These are phyloP conservation scores for Brachionus sp. DNA, from an alignment of 1,140 invertebrate genomes.

Conservation along the genomic window DNA sequence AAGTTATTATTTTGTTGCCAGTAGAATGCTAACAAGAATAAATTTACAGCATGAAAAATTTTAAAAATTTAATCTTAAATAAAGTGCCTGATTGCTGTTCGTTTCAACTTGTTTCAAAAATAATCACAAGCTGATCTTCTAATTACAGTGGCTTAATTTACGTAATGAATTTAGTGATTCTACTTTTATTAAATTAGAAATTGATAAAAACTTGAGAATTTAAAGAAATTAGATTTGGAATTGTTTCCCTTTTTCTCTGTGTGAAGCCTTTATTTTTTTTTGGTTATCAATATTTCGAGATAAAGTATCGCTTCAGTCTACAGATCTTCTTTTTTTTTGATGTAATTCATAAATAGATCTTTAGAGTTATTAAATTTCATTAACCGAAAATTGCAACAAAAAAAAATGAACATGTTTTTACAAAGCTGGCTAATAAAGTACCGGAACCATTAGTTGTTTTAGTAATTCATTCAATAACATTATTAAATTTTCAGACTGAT, in stretches of 20 bases:
- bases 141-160: conserved; percentile 6
- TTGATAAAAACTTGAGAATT: background rate
- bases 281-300: background rate
- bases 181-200: background rate
- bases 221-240: conserved; percentile 4
- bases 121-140: conserved; percentile 16
- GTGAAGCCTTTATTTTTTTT: background rate
- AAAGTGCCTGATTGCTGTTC: background rate
- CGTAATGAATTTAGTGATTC: background rate
- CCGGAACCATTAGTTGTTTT: conserved; percentile 8
- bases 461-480: background rate
- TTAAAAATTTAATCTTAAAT: conserved; percentile 22
- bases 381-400: background rate
- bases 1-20: background rate
- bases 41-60: conserved; percentile 3
- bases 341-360: background rate
- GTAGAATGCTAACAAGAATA: background rate
- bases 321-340: background rate
- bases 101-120: background rate
- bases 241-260: background rate
- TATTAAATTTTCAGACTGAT: background rate
- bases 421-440: conserved; percentile 9
- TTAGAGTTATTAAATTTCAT: conserved; percentile 15
- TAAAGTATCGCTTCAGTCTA: background rate
- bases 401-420: background rate